phyloP scores from a whole-genome alignment of 2,888 invertebrate genomes.

The Ophion slaviceki region DNA sequence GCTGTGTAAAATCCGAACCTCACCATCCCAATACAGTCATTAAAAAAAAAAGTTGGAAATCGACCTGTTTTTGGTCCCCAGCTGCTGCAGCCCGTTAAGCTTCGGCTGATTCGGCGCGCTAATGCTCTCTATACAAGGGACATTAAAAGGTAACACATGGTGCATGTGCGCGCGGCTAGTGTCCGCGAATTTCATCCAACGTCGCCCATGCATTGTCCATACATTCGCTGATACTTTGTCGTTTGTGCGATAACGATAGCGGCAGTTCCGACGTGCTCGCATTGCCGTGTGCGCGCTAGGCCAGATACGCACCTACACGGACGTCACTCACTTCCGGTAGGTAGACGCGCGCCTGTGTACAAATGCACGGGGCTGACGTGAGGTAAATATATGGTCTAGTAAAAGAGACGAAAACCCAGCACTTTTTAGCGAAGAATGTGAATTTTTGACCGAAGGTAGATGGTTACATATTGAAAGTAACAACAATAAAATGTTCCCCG shows the following conservation, averaged over 20 bases:
- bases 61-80: neutral
- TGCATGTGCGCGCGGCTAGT: neutral
- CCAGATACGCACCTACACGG: neutral
- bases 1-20: neutral
- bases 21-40: neutral
- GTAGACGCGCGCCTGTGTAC: neutral
- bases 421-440: too few species aligned
- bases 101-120: neutral
- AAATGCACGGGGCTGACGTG: neutral
- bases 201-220: neutral
- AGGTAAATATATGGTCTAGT: neutral
- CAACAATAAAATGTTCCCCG: too few species aligned
- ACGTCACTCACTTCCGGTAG: neutral
- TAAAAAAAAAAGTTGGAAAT: neutral
- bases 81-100: neutral
- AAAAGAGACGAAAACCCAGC: too few species aligned
- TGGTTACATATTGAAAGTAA: too few species aligned
- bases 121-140: neutral
- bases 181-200: slow-evolving; percentile 16
- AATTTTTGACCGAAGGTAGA: too few species aligned
- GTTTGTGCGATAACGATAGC: slow-evolving; percentile 32
- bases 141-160: slow-evolving; percentile 31
- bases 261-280: slow-evolving; percentile 1
- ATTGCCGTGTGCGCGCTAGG: neutral
- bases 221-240: slow-evolving; percentile 19